phyloP scores from a whole-genome alignment of 2,113 vertebrate genomes.

The Rynchops niger region DNA sequence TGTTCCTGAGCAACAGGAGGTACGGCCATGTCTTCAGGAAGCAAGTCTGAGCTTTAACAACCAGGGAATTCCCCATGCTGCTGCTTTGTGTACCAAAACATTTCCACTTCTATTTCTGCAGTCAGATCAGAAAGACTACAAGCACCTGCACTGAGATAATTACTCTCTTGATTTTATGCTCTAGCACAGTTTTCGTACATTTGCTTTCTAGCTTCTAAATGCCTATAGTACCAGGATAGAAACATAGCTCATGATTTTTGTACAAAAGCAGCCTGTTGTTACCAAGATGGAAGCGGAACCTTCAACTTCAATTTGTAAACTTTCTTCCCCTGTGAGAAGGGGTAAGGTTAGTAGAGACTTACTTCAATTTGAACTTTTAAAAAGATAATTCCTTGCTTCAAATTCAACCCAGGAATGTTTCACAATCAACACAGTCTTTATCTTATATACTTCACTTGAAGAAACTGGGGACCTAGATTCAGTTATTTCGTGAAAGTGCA shows the following conservation, averaged over 20 bases:
- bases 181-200: background rate
- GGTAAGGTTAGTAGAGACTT: background rate
- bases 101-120: background rate
- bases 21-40: fast-evolving
- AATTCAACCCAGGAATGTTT: background rate
- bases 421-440: background rate
- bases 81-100: background rate
- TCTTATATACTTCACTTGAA: background rate
- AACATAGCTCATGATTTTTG: background rate
- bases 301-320: background rate
- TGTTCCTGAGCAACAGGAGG: background rate
- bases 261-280: background rate
- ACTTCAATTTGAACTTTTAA: background rate
- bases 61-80: background rate
- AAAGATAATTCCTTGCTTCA: background rate
- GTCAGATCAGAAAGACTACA: background rate
- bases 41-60: background rate
- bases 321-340: background rate
- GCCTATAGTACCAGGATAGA: background rate
- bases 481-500: background rate
- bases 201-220: background rate
- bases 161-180: background rate
- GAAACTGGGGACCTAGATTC: background rate
- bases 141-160: background rate
- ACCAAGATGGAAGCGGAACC: background rate